phyloP scores from a whole-genome alignment of 2,113 vertebrate species.

The Crotalus horridus region DNA sequence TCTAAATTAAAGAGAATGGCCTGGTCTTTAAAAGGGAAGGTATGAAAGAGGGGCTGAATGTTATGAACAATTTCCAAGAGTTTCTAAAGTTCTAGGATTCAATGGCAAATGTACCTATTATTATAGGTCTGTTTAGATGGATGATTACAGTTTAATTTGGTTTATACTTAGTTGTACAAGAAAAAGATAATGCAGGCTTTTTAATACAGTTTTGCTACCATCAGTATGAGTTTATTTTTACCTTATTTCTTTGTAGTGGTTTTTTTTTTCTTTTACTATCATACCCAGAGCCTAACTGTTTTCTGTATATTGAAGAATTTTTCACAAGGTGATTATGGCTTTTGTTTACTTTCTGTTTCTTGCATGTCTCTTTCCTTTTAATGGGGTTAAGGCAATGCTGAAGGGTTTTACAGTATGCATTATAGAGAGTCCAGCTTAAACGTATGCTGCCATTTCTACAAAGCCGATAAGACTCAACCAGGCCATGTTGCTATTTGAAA shows the following conservation, averaged over 20 bases:
- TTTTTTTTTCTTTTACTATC: neutral
- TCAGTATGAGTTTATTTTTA: neutral
- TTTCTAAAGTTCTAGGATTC: neutral
- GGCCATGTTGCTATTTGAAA: neutral
- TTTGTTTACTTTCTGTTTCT: neutral
- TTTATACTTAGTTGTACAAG: neutral
- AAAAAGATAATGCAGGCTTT: neutral
- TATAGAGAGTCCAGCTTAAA: neutral
- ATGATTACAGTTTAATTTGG: neutral
- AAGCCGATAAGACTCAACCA: neutral
- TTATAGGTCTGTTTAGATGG: conserved; percentile 3
- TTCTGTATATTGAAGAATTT: neutral
- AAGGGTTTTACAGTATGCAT: neutral
- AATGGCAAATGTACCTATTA: neutral
- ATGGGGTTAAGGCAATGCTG: neutral
- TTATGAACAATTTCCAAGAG: neutral
- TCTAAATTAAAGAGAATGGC: neutral
- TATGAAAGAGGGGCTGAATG: neutral
- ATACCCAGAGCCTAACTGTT: neutral
- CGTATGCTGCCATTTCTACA: neutral
- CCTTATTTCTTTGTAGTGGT: neutral
- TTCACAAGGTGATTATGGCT: neutral
- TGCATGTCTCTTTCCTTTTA: neutral
- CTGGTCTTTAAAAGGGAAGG: neutral
- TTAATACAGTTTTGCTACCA: conserved; percentile 4